Evolutionary conservation across 2,797 vertebrate genomes (phyloP), one percentile per base, ranked within the genome.

Genomic region (Anisognathus igniventris): DNA sequence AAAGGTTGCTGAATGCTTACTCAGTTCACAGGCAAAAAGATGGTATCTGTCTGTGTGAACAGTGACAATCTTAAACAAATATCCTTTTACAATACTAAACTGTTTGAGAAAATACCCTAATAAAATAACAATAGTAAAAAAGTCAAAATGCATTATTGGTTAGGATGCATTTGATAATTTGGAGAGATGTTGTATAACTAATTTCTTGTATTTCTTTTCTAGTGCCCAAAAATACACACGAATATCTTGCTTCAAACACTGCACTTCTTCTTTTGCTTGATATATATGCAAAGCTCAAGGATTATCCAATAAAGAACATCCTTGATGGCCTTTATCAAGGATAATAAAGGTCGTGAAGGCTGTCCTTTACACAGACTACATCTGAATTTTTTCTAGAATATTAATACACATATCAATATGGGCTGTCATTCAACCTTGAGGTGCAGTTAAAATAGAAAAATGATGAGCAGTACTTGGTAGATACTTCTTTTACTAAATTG

Each of bases 361-460:
- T 85, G 64, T 93, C 80, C 67, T 95, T 95, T 91, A 74, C 56
- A 79, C 30, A 60, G 74, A 44, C 47, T 57, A 14, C 60, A 74
- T 85, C 56, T 81, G 80, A 93, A 3, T 70, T 85, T 95, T 93
- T 88, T 75, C 47, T 60, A 30, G 77, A 88, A 86, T 88, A 91
- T 93, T 94, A 93, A 89, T 35, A 74, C 77, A 80, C 30, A 24
- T 88, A 92, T 66, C 86, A 88, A 30, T 84, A 88, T 67, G 74
- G 88, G 67, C 84, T 81, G 88, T 89, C 78, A 85, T 74, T 89
- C 57, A 94, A 78, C 64, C 89, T 85, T 91, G 84, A 92, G 54
- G 86, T n/a, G 35, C 75, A 91, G 71, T 92, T 93, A 93, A 96
- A 95, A 77, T 24, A 94, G 77, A 96, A 95, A 86, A 92, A 75